These are phyloP conservation scores for Bombus affinis DNA, from an alignment of 1,140 invertebrate species.

Conservation along the genomic window DNA sequence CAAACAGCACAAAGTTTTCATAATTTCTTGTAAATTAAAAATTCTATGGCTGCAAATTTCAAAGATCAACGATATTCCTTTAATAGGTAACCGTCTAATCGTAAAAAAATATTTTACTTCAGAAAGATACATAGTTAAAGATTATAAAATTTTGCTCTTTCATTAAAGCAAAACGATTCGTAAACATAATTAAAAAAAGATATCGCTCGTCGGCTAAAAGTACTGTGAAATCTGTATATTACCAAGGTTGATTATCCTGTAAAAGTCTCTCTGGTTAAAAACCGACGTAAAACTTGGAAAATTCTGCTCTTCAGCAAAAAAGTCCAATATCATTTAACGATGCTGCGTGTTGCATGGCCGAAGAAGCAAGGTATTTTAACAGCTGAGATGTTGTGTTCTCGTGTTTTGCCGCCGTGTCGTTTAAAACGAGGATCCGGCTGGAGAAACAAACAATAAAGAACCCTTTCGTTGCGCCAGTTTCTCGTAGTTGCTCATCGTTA, in stretches of 20 bases:
- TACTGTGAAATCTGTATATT: neutral
- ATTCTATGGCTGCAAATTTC: too few relatives aligned
- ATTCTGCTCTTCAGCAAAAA: neutral
- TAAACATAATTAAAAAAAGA: neutral
- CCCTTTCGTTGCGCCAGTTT: slow-evolving; percentile 1
- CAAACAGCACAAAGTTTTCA: too few relatives aligned
- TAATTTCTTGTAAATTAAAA: too few relatives aligned
- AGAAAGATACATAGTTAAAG: too few relatives aligned
- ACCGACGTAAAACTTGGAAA: neutral
- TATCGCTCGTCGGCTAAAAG: too few relatives aligned
- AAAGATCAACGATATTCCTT: too few relatives aligned
- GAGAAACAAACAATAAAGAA: slow-evolving; percentile 40
- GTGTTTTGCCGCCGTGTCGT: slow-evolving; percentile 35
- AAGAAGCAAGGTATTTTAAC: slow-evolving; percentile 35
- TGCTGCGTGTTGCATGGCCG: neutral
- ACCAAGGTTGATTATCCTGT: neutral
- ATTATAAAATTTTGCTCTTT: neutral
- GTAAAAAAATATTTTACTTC: too few relatives aligned
- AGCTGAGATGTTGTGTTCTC: slow-evolving; percentile 16
- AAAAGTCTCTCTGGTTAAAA: neutral
- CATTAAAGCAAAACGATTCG: neutral
- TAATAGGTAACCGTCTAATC: too few relatives aligned
- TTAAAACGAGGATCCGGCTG: slow-evolving; percentile 37
- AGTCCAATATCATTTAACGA: slow-evolving; percentile 12
- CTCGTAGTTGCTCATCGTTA: slow-evolving; percentile 21